phyloP scores from a whole-genome alignment of 2,113 vertebrate genomes.

The Mormoops blainvillei region DNA sequence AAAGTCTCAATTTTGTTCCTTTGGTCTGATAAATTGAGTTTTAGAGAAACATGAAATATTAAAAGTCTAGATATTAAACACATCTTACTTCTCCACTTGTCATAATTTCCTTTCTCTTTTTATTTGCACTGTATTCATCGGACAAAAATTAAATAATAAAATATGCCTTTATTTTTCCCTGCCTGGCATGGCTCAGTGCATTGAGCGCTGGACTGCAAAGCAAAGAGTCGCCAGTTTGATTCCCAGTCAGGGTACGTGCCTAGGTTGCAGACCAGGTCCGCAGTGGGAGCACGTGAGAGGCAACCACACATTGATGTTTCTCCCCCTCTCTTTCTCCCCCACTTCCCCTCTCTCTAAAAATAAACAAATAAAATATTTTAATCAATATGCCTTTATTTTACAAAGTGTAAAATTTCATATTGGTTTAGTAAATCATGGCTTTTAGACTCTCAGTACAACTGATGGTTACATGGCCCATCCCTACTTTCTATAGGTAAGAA shows the following conservation, averaged over 20 bases:
- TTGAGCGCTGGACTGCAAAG: too few species aligned
- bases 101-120: not conserved
- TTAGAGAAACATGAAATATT: not conserved
- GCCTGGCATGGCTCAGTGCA: too few species aligned
- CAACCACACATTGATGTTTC: too few species aligned
- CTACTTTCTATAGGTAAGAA: not conserved
- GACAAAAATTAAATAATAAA: not conserved
- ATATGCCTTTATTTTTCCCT: not conserved
- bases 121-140: not conserved
- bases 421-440: not conserved
- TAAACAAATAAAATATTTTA: too few species aligned
- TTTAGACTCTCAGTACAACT: not conserved
- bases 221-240: too few species aligned
- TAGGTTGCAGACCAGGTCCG: too few species aligned
- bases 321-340: too few species aligned
- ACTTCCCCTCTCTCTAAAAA: too few species aligned
- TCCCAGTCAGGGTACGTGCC: too few species aligned
- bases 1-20: too few species aligned
- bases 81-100: not conserved
- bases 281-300: too few species aligned
- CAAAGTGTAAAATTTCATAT: not conserved
- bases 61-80: not conserved
- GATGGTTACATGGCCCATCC: not conserved
- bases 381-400: not conserved
- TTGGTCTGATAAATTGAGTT: not conserved